A percentile compares a stretch with the other conserved stretches of the same genome.
Evolutionary conservation across 2,797 vertebrate genomes (phyloP).

Genomic region (Nasua narica): DNA sequence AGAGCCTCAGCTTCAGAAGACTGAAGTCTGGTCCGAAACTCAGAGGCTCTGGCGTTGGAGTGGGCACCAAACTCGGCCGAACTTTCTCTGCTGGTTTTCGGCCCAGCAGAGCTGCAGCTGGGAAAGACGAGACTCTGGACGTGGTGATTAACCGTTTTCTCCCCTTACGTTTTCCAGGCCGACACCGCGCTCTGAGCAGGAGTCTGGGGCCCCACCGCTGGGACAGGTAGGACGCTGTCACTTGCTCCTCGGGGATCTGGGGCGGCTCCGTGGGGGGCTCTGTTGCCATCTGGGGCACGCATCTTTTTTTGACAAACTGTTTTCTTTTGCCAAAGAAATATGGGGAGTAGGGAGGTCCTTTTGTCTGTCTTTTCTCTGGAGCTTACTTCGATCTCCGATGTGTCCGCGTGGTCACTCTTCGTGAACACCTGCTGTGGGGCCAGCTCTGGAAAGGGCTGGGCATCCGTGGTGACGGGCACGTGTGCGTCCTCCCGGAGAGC

Average conservation of each 20-base stretch:
- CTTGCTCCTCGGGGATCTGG: not conserved
- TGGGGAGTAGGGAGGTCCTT: not conserved
- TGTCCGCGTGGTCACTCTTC: not conserved
- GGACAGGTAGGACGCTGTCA: not conserved
- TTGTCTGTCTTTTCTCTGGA: not conserved
- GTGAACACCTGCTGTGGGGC: not conserved
- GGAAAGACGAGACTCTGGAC: not conserved
- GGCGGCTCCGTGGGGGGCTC: rapidly evolving
- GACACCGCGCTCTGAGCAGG: not conserved
- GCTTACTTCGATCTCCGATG: not conserved
- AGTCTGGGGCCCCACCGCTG: rapidly evolving
- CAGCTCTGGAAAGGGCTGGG: too few species aligned
- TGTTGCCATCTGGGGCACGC: too few species aligned
- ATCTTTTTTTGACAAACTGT: not conserved
- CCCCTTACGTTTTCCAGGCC: not conserved
- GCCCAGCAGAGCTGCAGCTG: not conserved
- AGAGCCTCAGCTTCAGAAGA: constrained; percentile 1
- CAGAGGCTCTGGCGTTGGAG: not conserved
- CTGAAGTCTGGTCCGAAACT: not conserved
- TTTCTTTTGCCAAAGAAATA: not conserved
- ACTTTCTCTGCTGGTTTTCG: not conserved
- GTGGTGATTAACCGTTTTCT: not conserved
- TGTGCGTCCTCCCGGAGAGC: not conserved
- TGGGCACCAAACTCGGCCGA: not conserved
- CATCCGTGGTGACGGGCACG: rapidly evolving